Evolutionary conservation across 1,140 invertebrate genomes (phyloP), one percentile per base, ranked within the genome.

Genomic region (Drosophila burlai): DNA sequence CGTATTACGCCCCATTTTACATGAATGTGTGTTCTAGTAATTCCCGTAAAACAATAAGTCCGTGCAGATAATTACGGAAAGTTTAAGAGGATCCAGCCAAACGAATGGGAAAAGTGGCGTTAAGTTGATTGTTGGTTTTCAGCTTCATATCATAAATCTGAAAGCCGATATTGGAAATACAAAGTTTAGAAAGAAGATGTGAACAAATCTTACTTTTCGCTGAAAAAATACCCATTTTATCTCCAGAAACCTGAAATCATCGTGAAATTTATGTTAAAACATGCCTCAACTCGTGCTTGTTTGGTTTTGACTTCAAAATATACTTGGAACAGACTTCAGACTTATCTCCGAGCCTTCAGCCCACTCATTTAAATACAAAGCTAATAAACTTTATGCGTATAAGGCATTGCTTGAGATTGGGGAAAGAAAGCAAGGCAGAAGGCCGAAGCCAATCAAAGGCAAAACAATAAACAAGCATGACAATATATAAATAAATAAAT

Each of bases 391-490:
- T 61, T 29, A 24, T 50, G 38, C 15, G 46, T 21, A 45, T 36
- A 13, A 11, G 26, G 13, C 21, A 26, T 42, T 38, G 24, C 16
- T 71, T 11, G 13, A 7, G 15, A 11, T n/a, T 4, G 63, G 42
- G 54, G 26, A 52, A 64, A 50, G 40, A 62, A 65, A 66, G 62
- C 42, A 50, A 45, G 46, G 29, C 26, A 46, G 64, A 45, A 75
- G 69, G 67, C 46, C 64, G 66, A 67, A 81, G 81, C 68, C 84
- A 89, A 89, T 89, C 84, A 89, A 79, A 84, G 64, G 65, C 74
- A 73, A 89, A 83, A 89, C 84, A 89, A 89, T 89, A 89, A 89
- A 89, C 84, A 89, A 81, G 73, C 81, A 89, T 89, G 84, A 89
- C 84, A 89, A 84, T 84, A 89, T 84, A 83, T 83, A 83, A 83